Conservation (phyloP, 2,797 vertebrate genomes). For the Saxicola maurus region DNA sequence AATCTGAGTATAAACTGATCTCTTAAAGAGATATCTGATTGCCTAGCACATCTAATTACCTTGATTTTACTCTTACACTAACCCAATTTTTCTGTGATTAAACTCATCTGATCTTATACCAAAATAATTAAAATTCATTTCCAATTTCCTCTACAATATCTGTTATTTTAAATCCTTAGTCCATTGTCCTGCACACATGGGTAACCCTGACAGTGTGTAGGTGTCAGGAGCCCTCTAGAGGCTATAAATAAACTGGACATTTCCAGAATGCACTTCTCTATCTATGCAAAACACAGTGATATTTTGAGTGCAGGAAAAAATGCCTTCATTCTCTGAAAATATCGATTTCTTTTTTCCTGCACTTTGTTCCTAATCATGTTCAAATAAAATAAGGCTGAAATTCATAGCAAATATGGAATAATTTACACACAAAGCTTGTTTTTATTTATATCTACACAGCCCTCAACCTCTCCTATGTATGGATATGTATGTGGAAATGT, state of each 20-base stretch:
- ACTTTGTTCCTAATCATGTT: background rate
- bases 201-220: background rate
- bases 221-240: constrained; percentile 51
- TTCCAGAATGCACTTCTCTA: background rate
- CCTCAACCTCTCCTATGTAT: background rate
- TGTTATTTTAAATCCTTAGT: background rate
- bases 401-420: background rate
- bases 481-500: background rate
- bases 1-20: background rate
- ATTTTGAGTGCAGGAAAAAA: background rate
- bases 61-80: background rate
- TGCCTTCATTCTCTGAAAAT: background rate
- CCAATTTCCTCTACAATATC: background rate
- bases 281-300: background rate
- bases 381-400: background rate
- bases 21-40: background rate
- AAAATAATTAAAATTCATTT: background rate
- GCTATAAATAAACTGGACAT: background rate
- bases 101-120: background rate
- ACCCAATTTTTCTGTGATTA: background rate
- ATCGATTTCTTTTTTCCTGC: background rate
- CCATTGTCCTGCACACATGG: background rate
- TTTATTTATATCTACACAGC: background rate
- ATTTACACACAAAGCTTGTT: background rate
- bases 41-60: background rate